phyloP scores from a whole-genome alignment of 2,888 invertebrate species.

The Autographa gamma region DNA sequence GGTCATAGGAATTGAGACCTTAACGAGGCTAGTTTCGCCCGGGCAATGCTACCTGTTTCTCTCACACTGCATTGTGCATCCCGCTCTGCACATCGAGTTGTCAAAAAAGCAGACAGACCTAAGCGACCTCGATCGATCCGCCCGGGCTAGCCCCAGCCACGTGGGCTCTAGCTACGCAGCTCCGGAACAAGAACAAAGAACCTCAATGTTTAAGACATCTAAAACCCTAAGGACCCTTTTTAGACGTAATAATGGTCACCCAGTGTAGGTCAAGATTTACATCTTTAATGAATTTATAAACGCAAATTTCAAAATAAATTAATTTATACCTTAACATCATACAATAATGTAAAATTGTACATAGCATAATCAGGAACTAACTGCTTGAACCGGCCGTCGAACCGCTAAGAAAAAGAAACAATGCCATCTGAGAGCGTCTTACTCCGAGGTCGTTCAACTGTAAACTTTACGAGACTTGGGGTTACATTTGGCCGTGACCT shows the following conservation, averaged over 20 bases:
- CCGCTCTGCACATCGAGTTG: slow-evolving; percentile 3
- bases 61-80: slow-evolving; percentile 12
- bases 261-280: not conserved
- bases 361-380: too few species aligned
- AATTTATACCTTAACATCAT: too few species aligned
- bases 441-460: not conserved
- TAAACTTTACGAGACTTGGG: not conserved
- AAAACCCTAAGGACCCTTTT: not conserved
- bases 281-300: not conserved
- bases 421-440: not conserved
- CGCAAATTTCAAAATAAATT: not conserved
- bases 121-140: not conserved
- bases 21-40: slow-evolving; percentile 26
- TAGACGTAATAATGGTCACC: slow-evolving; percentile 5
- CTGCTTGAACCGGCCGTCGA: not conserved
- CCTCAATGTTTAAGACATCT: not conserved
- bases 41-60: slow-evolving; percentile 8
- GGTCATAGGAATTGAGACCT: slow-evolving; percentile 28
- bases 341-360: too few species aligned
- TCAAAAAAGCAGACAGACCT: not conserved
- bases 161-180: slow-evolving; percentile 14
- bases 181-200: slow-evolving; percentile 31
- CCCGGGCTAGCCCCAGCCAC: slow-evolving; percentile 9
- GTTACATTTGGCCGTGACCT: not conserved
- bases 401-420: not conserved